Evolutionary conservation across 2,113 vertebrate genomes (phyloP).

Genomic region (Bostrychus sinensis): DNA sequence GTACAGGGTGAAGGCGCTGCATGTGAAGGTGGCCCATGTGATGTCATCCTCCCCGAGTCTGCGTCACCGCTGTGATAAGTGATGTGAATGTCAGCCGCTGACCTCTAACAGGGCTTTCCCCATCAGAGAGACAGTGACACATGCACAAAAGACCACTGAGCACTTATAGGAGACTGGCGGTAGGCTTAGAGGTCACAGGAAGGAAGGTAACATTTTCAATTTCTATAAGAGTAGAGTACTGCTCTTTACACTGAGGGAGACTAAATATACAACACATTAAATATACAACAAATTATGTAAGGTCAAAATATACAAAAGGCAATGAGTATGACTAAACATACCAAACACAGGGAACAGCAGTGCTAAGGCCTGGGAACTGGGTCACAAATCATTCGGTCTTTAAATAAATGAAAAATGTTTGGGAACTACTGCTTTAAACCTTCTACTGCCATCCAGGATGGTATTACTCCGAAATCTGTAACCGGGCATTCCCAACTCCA

Average conservation of each 20-base stretch:
- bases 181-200: neutral
- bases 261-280: neutral
- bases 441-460: too few species aligned
- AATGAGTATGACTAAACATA: too few species aligned
- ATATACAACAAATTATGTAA: neutral
- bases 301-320: neutral
- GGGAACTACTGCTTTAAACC: too few species aligned
- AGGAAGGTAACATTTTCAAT: neutral
- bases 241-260: neutral
- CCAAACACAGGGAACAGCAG: too few species aligned
- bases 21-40: constrained; percentile 25
- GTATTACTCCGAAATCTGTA: too few species aligned
- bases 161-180: neutral
- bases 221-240: neutral
- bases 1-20: constrained; percentile 42
- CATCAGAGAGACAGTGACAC: constrained; percentile 7
- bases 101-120: constrained; percentile 43
- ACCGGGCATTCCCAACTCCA: too few species aligned
- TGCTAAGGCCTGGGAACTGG: too few species aligned
- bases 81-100: constrained; percentile 11
- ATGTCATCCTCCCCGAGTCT: constrained; percentile 29
- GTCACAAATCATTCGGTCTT: too few species aligned
- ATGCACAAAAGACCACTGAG: neutral
- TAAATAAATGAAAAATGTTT: too few species aligned
- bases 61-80: constrained; percentile 45